Base-by-base conservation (phyloP, 2,797 vertebrate species). In the Coluber constrictor region DNA sequence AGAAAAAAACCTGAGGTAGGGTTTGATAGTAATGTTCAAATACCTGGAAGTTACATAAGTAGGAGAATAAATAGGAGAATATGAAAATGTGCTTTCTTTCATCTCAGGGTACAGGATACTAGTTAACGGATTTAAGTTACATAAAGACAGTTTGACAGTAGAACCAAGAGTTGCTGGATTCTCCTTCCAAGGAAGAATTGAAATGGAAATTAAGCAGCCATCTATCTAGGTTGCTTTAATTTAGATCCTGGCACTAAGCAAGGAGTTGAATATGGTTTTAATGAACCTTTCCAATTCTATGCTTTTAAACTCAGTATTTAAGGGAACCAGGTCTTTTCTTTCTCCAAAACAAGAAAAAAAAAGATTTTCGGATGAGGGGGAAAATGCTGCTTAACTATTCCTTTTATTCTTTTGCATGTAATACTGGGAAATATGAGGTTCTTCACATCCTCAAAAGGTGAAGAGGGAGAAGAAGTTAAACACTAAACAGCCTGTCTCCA, bases 331-430 rank as follows among this genome's bases (percentile, higher is more conserved):
- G 10, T 37, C 20, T 88, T 57, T 37, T 57, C 87, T 59, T 88
- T n/a, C 87, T 88, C 20, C 87, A 70, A 23, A 59, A 57, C 2
- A 59, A 59, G 10, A 1, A 25, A 20, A 16, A 5, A n/a, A n/a
- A 7, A 1, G 18, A 20, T 32, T 59, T 10, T 55, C 1, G 1
- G 12, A 56, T 32, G 8, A n/a, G 16, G 4, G 4, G 55, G 0
- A 37, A 29, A 55, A 55, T 57, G 55, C 87, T 57, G 87, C 2
- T 88, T 18, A 37, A 11, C 51, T n/a, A 32, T 43, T 15, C 8
- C 70, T 37, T 79, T 79, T 79, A 79, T 43, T 43, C 18, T 37
- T 20, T 43, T 79, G 32, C 8, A 23, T 79, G 32, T 79, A 79
- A 79, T 79, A 18, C 7, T 79, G n/a, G 70, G 32, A 43, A 74